Conservation (phyloP, 2,888 invertebrate genomes). For the Agapetus fuscipes region DNA sequence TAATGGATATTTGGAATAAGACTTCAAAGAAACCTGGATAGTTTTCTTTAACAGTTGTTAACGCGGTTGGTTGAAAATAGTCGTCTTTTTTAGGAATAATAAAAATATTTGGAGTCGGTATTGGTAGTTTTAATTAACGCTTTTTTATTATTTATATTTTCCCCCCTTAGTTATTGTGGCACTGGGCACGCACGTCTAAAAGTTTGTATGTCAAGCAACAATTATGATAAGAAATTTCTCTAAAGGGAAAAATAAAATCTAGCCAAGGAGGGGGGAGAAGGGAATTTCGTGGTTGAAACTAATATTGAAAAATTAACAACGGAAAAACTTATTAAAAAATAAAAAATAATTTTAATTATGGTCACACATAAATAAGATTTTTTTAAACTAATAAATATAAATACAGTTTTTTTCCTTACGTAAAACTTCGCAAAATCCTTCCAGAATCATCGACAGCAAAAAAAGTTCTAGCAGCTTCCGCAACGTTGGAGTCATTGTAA, state of each 20-base stretch:
- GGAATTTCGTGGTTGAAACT: background rate
- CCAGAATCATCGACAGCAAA: slow-evolving; percentile 6
- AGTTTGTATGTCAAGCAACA: background rate
- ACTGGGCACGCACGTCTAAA: background rate
- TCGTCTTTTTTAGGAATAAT: too few relatives aligned
- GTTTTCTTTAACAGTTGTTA: too few relatives aligned
- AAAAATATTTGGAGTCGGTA: too few relatives aligned
- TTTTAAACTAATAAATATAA: slow-evolving; percentile 1
- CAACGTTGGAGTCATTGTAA: background rate
- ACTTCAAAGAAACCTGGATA: too few relatives aligned
- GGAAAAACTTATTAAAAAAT: background rate
- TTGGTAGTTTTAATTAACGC: background rate
- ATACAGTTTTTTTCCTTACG: too few relatives aligned
- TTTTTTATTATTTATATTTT: background rate
- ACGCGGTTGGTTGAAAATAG: too few relatives aligned
- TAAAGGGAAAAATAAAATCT: background rate
- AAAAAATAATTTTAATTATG: background rate
- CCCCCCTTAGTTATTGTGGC: too few relatives aligned
- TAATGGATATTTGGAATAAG: too few relatives aligned
- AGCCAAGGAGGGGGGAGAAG: background rate
- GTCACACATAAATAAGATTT: background rate
- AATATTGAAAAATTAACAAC: background rate
- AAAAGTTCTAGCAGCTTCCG: background rate
- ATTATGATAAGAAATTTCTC: background rate
- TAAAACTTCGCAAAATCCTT: slow-evolving; percentile 8